Conservation (phyloP, 2,113 vertebrate genomes). For the Rutilus rutilus region DNA sequence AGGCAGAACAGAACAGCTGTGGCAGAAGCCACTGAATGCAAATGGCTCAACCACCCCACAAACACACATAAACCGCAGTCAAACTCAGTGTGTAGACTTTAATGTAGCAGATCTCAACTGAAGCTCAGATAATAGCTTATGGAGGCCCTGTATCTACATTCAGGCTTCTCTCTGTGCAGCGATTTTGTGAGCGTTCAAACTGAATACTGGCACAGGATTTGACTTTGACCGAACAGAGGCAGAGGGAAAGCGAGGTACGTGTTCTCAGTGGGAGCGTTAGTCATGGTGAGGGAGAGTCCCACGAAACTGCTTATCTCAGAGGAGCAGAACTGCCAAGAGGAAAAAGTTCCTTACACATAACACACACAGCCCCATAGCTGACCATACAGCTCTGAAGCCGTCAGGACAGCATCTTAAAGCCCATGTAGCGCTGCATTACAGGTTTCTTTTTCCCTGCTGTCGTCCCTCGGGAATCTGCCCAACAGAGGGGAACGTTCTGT, state of each 20-base stretch:
- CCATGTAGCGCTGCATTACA: slow-evolving; percentile 1
- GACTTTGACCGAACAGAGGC: slow-evolving; percentile 34
- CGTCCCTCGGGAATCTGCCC: neutral
- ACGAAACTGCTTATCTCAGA: slow-evolving; percentile 54
- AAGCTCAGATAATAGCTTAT: slow-evolving; percentile 26
- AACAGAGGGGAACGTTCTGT: neutral
- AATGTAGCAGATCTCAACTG: slow-evolving; percentile 15
- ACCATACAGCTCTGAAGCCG: slow-evolving; percentile 37
- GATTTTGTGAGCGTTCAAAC: slow-evolving; percentile 22
- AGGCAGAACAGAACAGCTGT: neutral
- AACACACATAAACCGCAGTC: slow-evolving; percentile 10
- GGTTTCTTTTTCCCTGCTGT: slow-evolving; percentile 19
- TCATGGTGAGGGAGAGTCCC: slow-evolving; percentile 50
- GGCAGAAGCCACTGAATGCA: slow-evolving; percentile 24
- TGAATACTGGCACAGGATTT: slow-evolving; percentile 17
- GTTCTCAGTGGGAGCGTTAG: slow-evolving; percentile 46
- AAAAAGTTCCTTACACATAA: slow-evolving; percentile 30
- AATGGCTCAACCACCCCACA: slow-evolving; percentile 12
- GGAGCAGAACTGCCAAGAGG: slow-evolving; percentile 59
- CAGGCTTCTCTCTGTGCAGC: slow-evolving; percentile 21
- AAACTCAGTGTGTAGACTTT: slow-evolving; percentile 12
- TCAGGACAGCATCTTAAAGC: slow-evolving; percentile 1
- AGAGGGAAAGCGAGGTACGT: neutral
- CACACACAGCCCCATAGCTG: slow-evolving; percentile 27
- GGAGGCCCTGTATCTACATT: slow-evolving; percentile 5